These are phyloP conservation scores for Eumeta japonica DNA, from an alignment of 1,140 invertebrate species.

Conservation along the genomic window DNA sequence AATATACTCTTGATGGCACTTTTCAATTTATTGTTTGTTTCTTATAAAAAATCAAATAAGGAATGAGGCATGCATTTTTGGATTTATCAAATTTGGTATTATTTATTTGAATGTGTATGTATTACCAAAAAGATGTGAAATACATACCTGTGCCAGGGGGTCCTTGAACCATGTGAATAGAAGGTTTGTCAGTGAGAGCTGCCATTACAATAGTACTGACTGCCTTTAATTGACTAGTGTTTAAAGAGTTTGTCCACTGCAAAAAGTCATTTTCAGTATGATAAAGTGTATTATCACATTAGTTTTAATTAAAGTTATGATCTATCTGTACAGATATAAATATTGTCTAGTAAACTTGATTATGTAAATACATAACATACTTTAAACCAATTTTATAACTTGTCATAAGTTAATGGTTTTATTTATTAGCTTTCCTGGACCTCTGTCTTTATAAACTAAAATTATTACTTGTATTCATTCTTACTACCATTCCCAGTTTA, in stretches of 20 bases:
- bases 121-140: too few relatives aligned
- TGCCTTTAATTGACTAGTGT: conserved; percentile 35
- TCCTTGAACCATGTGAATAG: conserved; percentile 44
- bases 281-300: not conserved
- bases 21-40: too few relatives aligned
- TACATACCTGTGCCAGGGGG: conserved; percentile 45
- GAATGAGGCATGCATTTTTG: too few relatives aligned
- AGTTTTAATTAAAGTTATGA: not conserved
- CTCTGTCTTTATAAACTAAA: too few relatives aligned
- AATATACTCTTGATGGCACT: too few relatives aligned
- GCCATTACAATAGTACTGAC: conserved; percentile 30
- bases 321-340: not conserved
- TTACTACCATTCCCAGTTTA: too few relatives aligned
- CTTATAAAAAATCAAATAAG: too few relatives aligned
- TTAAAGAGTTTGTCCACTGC: conserved; percentile 38
- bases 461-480: too few relatives aligned
- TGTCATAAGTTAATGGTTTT: not conserved
- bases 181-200: conserved; percentile 26
- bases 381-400: too few relatives aligned
- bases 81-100: too few relatives aligned
- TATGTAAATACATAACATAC: too few relatives aligned
- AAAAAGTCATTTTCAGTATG: conserved; percentile 3
- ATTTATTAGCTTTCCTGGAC: not conserved
- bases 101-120: too few relatives aligned
- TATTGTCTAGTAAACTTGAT: not conserved